Conservation (phyloP, 2,113 vertebrate species). For the Addax nasomaculatus region DNA sequence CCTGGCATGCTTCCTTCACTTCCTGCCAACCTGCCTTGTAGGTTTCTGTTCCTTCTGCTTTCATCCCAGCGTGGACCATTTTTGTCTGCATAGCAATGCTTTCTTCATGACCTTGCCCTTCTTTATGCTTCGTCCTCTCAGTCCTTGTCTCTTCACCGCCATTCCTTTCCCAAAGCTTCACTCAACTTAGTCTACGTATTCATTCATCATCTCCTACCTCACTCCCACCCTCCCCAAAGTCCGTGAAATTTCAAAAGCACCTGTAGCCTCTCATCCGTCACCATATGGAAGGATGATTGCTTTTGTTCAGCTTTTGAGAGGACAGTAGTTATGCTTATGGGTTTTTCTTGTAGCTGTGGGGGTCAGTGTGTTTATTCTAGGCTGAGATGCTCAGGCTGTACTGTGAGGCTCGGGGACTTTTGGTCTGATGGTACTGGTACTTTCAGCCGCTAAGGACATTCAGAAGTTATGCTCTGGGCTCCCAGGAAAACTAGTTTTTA, state of each 20-base stretch:
- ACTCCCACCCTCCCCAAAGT: background rate
- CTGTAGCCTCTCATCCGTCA: background rate
- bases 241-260: background rate
- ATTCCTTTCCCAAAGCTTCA: background rate
- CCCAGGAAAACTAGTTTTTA: background rate
- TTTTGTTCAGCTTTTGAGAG: background rate
- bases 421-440: background rate
- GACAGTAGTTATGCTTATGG: background rate
- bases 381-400: background rate
- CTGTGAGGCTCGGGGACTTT: background rate
- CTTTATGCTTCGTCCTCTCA: background rate
- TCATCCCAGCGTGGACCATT: fast-evolving
- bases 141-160: background rate
- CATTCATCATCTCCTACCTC: background rate
- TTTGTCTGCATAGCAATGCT: background rate
- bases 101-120: background rate
- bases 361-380: background rate
- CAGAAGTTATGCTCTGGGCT: background rate
- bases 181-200: background rate
- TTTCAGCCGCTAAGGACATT: background rate
- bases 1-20: background rate
- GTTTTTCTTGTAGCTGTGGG: background rate
- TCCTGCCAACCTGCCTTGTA: background rate
- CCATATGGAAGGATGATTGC: background rate
- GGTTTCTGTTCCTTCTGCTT: background rate